Base-by-base conservation (phyloP, 2,113 vertebrate genomes). In the Mesitornis unicolor region DNA sequence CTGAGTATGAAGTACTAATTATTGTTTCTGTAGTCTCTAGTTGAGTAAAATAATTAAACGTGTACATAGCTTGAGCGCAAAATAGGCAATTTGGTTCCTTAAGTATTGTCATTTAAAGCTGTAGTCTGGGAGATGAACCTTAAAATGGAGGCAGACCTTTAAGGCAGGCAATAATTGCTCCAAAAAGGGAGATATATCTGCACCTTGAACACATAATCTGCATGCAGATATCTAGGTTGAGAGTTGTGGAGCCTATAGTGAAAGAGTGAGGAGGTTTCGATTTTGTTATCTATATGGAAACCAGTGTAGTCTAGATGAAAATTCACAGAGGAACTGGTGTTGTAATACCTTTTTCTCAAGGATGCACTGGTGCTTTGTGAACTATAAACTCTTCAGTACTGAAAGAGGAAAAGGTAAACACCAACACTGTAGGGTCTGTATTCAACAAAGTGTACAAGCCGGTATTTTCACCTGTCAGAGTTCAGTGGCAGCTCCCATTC, bases 371-470 rank as follows among this genome's bases (percentile, higher is more conserved):
- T 87, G 29, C 51, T 78, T 89, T 75, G 11, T 67, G 84, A 75
- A 47, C 60, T 67, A 71, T 3, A 47, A 87, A 45, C 51, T 54
- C 7, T 31, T 50, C 18, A 43, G 28, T 36, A 29, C 28, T 47
- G 47, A 31, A 67, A n/a, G 54, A 80, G n/a, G 63, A 48, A 16
- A 35, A 35, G 17, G n/a, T n/a, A 17, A 88, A 33, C 4, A 9
- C 33, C 35, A n/a, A 2, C 1, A 0, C 10, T 51, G 17, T 31
- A 36, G 35, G 25, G 33, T 9, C 24, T 29, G 13, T 33, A 56
- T 67, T 84, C 33, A 67, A 11, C n/a, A 6, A 28, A 43, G 28
- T 9, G 21, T 40, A 4, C 0, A 1, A 53, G 24, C 7, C 2
- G 20, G 16, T 65, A 13, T 64, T 59, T 42, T 87, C 18, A 31